Percentiles rank a stretch among this genome's conserved stretches.
Conservation (phyloP, 2,797 vertebrate genomes). For the Microctenopoma lineatum region DNA sequence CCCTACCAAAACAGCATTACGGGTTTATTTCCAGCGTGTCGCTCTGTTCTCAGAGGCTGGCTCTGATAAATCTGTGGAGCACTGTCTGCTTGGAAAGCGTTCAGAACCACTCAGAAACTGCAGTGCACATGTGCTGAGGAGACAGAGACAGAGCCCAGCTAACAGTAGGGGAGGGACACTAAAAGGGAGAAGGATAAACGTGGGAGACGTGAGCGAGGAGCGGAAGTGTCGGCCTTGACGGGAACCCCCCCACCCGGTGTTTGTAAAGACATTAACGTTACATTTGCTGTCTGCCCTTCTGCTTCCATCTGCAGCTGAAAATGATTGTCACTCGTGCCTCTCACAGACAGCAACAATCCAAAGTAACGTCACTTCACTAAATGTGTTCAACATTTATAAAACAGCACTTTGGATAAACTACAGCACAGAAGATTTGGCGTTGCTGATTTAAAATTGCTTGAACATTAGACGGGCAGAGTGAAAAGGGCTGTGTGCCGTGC, state of each 20-base stretch:
- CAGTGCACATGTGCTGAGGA: constrained; percentile 52
- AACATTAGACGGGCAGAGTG: too few relatives aligned
- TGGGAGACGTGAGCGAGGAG: constrained; percentile 19
- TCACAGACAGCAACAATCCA: too few relatives aligned
- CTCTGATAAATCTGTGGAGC: constrained; percentile 69
- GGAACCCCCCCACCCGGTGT: constrained; percentile 5
- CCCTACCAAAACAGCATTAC: constrained; percentile 37
- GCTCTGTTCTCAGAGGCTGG: constrained; percentile 54
- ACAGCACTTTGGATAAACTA: too few relatives aligned
- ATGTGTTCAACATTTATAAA: too few relatives aligned
- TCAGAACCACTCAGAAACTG: constrained; percentile 57
- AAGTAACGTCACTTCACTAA: too few relatives aligned
- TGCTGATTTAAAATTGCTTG: too few relatives aligned
- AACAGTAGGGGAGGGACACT: background rate
- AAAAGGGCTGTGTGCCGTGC: too few relatives aligned
- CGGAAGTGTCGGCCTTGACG: constrained; percentile 21
- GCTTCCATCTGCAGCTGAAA: too few relatives aligned
- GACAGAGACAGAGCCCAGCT: background rate
- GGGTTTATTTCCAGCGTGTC: constrained; percentile 55
- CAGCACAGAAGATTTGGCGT: too few relatives aligned
- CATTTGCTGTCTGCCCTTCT: background rate
- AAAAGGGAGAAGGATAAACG: constrained; percentile 15
- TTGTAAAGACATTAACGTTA: background rate
- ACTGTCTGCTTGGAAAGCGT: constrained; percentile 62
- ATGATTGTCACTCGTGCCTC: too few relatives aligned